Evolutionary conservation across 2,113 vertebrate genomes (phyloP).

Genomic region (Takifugu flavidus): DNA sequence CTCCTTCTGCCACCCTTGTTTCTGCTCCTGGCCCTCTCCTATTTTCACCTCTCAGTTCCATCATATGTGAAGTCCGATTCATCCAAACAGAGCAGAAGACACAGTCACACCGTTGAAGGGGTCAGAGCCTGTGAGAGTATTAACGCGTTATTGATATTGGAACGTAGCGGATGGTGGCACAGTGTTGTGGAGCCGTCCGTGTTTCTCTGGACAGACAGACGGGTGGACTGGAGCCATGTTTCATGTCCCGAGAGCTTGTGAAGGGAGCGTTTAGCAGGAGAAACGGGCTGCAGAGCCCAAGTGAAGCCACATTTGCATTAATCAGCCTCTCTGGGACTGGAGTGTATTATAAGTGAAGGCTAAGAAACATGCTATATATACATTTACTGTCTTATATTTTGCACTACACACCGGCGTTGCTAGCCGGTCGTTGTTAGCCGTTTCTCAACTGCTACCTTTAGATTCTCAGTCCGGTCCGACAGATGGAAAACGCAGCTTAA

Average conservation of each 20-base stretch:
- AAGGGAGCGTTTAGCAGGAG: conserved; percentile 14
- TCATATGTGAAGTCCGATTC: not conserved
- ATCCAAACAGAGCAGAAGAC: conserved; percentile 14
- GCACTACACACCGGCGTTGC: conserved; percentile 16
- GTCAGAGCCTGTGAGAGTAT: conserved; percentile 50
- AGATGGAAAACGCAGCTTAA: conserved; percentile 44
- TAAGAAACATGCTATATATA: conserved; percentile 72
- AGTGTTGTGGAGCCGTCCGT: conserved; percentile 40
- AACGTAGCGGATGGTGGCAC: conserved; percentile 59
- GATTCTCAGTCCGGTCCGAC: conserved; percentile 39
- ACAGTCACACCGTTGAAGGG: conserved; percentile 32
- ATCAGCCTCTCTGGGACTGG: conserved; percentile 39
- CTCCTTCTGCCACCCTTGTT: not conserved
- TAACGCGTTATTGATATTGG: conserved; percentile 28
- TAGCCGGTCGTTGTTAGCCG: conserved; percentile 41
- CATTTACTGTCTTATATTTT: conserved; percentile 45
- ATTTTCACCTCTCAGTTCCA: not conserved
- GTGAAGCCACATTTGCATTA: conserved; percentile 32
- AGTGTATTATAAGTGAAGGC: conserved; percentile 37
- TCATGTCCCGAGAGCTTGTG: conserved; percentile 20
- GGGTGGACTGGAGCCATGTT: conserved; percentile 27
- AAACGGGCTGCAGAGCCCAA: conserved; percentile 19
- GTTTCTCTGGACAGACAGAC: conserved; percentile 27
- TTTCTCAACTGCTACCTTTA: conserved; percentile 18
- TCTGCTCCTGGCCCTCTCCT: conserved; percentile 15